phyloP scores from a whole-genome alignment of 1,140 invertebrate species.

The Drosophila equinoxialis region DNA sequence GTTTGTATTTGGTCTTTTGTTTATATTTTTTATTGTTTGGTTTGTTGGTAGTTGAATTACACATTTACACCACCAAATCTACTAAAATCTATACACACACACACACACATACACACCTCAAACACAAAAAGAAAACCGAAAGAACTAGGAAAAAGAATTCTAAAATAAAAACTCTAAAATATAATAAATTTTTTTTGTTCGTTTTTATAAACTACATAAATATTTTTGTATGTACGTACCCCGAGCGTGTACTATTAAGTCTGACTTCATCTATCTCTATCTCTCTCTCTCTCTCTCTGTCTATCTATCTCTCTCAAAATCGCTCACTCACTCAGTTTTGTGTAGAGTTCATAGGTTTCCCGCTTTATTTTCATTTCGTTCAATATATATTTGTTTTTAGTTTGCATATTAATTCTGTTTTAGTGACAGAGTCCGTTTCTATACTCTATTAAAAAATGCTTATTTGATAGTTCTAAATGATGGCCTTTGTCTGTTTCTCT shows the following conservation, averaged over 20 bases:
- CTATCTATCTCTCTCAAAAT: constrained; percentile 21
- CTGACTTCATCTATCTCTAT: constrained; percentile 21
- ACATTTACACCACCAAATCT: constrained; percentile 3
- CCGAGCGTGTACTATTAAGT: constrained; percentile 27
- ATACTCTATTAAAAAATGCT: neutral
- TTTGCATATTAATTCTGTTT: constrained; percentile 35
- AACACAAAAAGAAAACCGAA: constrained; percentile 13
- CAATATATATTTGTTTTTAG: constrained; percentile 14
- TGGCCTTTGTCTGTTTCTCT: constrained; percentile 19
- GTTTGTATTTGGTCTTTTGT: constrained; percentile 37
- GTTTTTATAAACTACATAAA: neutral
- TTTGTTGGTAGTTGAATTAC: constrained; percentile 22
- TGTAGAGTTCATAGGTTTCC: constrained; percentile 27
- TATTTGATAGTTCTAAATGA: constrained; percentile 22
- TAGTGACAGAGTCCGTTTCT: constrained; percentile 31
- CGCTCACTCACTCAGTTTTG: constrained; percentile 23
- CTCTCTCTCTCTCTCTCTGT: constrained; percentile 13
- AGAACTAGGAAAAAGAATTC: constrained; percentile 7
- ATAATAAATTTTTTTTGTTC: neutral
- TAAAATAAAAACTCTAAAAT: neutral
- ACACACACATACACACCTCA: constrained; percentile 5
- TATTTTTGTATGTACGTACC: constrained; percentile 2
- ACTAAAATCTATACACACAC: neutral
- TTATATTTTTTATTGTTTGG: neutral
- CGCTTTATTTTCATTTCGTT: constrained; percentile 36